These are phyloP conservation scores for Frieseomelitta varia DNA, from an alignment of 1,140 invertebrate species.

Conservation along the genomic window DNA sequence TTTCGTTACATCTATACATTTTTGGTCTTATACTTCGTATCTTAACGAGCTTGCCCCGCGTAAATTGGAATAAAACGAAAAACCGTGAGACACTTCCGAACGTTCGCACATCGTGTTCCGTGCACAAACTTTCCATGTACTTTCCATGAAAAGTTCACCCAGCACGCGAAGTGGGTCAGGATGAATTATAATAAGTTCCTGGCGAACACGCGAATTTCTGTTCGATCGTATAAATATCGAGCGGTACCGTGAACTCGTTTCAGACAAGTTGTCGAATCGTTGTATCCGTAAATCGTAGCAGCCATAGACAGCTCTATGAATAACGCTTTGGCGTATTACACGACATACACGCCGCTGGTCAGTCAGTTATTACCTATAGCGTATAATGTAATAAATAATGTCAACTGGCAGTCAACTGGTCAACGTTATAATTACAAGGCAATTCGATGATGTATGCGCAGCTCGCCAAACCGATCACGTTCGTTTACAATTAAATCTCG, in stretches of 20 bases:
- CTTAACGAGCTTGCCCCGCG: too few species aligned
- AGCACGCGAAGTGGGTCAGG: background rate
- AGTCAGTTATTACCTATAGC: conserved; percentile 22
- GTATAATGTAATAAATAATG: conserved; percentile 33
- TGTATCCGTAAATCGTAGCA: conserved; percentile 17
- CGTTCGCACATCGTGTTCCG: background rate
- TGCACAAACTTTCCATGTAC: background rate
- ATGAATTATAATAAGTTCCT: conserved; percentile 1
- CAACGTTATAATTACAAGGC: conserved; percentile 41
- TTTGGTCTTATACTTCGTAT: too few species aligned
- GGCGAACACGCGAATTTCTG: background rate
- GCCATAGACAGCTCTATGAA: conserved; percentile 20
- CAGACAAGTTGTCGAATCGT: conserved; percentile 19
- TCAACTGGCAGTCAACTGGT: background rate
- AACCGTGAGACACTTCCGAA: background rate
- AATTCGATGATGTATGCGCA: conserved; percentile 15
- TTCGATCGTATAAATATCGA: background rate
- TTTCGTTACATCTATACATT: too few species aligned
- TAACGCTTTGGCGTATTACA: conserved; percentile 6
- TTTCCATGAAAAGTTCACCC: background rate
- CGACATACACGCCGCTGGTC: background rate
- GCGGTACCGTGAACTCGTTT: conserved; percentile 1
- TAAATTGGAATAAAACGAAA: too few species aligned
- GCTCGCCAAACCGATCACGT: conserved; percentile 1
- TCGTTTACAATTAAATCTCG: conserved; percentile 26